Conservation (phyloP, 2,113 vertebrate genomes). For the Mohoua ochrocephala region DNA sequence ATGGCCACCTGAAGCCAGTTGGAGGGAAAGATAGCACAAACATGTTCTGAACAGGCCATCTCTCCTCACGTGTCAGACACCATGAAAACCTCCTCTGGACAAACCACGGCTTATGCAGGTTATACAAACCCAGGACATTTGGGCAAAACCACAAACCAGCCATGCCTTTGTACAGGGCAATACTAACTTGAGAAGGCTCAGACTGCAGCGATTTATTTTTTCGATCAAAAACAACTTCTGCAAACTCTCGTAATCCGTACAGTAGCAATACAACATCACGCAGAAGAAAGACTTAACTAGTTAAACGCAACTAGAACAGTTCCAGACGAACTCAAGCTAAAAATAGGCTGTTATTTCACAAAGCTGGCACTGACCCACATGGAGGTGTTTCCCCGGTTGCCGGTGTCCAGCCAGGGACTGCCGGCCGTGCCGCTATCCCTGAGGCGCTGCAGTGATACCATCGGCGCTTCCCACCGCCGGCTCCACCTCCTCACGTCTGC, state of each 20-base stretch:
- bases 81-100: neutral
- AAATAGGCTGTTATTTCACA: neutral
- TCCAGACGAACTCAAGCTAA: neutral
- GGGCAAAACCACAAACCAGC: neutral
- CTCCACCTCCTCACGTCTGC: fast-evolving
- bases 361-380: neutral
- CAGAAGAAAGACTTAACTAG: neutral
- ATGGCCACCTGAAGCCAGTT: neutral
- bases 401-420: neutral
- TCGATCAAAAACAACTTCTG: neutral
- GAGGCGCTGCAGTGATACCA: fast-evolving
- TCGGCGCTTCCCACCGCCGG: fast-evolving
- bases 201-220: neutral
- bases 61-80: fast-evolving
- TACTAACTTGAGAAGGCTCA: neutral
- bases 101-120: neutral
- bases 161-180: neutral
- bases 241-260: neutral
- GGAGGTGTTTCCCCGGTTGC: neutral
- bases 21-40: neutral
- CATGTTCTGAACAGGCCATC: neutral
- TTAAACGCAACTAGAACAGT: neutral
- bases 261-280: fast-evolving
- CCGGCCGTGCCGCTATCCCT: fast-evolving
- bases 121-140: neutral